These are phyloP conservation scores for Myotis vivesi DNA, from an alignment of 2,797 vertebrate species.

Conservation along the genomic window DNA sequence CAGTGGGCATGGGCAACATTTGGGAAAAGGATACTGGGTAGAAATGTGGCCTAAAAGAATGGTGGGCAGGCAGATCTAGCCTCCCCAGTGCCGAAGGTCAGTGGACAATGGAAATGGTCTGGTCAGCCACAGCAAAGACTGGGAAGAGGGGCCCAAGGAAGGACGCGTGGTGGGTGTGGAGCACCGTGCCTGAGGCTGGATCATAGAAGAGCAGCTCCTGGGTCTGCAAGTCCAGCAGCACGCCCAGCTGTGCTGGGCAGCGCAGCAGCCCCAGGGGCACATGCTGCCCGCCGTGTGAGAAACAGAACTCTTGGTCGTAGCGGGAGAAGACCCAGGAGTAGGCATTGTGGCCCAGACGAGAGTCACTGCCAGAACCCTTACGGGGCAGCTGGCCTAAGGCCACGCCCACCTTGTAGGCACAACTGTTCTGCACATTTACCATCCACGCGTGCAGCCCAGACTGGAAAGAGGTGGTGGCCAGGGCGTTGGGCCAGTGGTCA, in stretches of 20 bases:
- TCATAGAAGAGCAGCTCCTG: slow-evolving; percentile 92
- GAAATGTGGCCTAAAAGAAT: not conserved
- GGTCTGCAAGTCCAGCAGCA: slow-evolving; percentile 91
- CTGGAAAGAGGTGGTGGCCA: slow-evolving; percentile 86
- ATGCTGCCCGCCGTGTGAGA: slow-evolving; percentile 87
- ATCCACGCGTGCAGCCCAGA: slow-evolving; percentile 90
- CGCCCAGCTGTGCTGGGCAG: slow-evolving; percentile 86
- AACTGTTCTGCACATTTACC: slow-evolving; percentile 89
- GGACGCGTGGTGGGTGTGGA: slow-evolving; percentile 83
- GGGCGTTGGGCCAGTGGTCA: slow-evolving; percentile 93
- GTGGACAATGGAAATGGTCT: slow-evolving; percentile 85
- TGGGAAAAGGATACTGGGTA: not conserved
- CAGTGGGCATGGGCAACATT: not conserved
- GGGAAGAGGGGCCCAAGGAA: slow-evolving; percentile 89
- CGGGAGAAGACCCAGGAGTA: slow-evolving; percentile 94
- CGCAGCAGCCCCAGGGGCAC: slow-evolving; percentile 84
- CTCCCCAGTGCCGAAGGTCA: slow-evolving; percentile 53
- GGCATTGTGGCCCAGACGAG: slow-evolving; percentile 90
- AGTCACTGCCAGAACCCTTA: slow-evolving; percentile 89
- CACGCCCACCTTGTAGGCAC: slow-evolving; percentile 94
- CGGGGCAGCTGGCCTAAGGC: slow-evolving; percentile 90
- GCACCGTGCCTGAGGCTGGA: slow-evolving; percentile 84
- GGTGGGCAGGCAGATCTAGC: not conserved
- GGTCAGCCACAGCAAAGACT: slow-evolving; percentile 91
- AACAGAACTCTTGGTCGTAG: slow-evolving; percentile 91